Evolutionary conservation across 2,888 invertebrate genomes (phyloP).

Genomic region (Xestia xanthographa): DNA sequence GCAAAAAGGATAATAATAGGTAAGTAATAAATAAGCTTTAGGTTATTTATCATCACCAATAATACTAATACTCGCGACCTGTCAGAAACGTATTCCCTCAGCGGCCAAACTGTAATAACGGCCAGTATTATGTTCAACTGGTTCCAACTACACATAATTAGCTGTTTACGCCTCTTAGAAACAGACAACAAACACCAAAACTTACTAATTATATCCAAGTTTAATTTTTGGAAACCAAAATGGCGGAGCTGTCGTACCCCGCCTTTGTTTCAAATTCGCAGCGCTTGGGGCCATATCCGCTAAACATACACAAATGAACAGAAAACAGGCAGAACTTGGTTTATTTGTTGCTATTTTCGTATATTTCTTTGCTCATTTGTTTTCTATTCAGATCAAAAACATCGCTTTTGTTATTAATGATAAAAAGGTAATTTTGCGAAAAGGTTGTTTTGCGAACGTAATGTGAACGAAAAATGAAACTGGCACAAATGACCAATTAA

Average conservation of each 20-base stretch:
- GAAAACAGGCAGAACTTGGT: constrained; percentile 5
- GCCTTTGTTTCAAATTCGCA: constrained; percentile 58
- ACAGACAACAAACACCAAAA: constrained; percentile 35
- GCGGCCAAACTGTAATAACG: too few species aligned
- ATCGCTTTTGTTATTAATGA: constrained; percentile 13
- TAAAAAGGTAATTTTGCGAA: constrained; percentile 10
- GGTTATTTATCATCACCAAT: too few species aligned
- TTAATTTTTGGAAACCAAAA: constrained; percentile 48
- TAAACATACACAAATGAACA: constrained; percentile 23
- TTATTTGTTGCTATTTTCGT: constrained; percentile 28
- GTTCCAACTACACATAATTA: constrained; percentile 47
- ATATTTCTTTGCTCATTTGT: constrained; percentile 15
- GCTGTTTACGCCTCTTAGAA: constrained; percentile 34
- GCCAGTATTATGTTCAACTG: constrained; percentile 38
- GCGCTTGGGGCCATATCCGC: constrained; percentile 48
- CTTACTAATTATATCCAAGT: constrained; percentile 37
- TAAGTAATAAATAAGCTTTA: too few species aligned
- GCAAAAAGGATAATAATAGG: too few species aligned
- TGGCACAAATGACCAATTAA: not conserved
- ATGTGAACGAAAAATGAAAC: not conserved
- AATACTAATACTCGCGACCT: too few species aligned
- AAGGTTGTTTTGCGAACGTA: not conserved
- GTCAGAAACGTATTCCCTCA: too few species aligned
- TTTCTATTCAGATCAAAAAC: constrained; percentile 19
- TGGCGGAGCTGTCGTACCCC: not conserved